Evolutionary conservation across 2,797 vertebrate genomes (phyloP).

Genomic region (Esox lucius): DNA sequence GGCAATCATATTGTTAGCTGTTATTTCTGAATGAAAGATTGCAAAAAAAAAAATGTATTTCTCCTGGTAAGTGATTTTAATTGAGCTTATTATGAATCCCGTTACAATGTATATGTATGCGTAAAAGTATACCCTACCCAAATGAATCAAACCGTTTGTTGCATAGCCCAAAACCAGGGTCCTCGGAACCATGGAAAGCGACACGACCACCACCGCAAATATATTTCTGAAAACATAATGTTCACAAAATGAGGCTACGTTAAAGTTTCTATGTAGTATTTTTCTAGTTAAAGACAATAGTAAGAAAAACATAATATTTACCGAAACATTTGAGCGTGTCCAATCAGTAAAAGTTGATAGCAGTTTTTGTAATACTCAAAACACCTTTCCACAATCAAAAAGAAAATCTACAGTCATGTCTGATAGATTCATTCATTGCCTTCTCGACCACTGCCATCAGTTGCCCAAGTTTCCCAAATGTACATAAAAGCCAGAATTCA

Average conservation of each 20-base stretch:
- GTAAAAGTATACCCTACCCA: conserved; percentile 45
- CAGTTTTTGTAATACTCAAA: neutral
- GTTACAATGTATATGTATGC: neutral
- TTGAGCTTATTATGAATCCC: neutral
- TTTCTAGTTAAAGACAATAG: neutral
- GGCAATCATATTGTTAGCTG: too few relatives aligned
- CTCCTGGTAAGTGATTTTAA: too few relatives aligned
- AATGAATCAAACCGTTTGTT: conserved; percentile 40
- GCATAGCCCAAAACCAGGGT: conserved; percentile 22
- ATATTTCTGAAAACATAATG: conserved; percentile 38
- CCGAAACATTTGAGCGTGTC: conserved; percentile 62
- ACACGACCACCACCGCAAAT: conserved; percentile 30
- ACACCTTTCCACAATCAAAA: too few relatives aligned
- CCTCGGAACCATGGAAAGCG: conserved; percentile 38
- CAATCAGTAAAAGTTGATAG: conserved; percentile 9
- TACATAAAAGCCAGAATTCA: conserved; percentile 48
- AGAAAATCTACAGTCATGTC: neutral
- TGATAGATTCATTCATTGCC: conserved; percentile 7
- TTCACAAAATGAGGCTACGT: neutral
- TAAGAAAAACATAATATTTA: conserved; percentile 31
- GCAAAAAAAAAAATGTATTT: too few relatives aligned
- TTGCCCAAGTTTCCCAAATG: conserved; percentile 17
- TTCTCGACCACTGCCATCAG: neutral
- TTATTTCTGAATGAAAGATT: too few relatives aligned
- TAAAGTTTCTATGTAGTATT: neutral